Conservation (phyloP, 2,113 vertebrate genomes). For the Vidua macroura region DNA sequence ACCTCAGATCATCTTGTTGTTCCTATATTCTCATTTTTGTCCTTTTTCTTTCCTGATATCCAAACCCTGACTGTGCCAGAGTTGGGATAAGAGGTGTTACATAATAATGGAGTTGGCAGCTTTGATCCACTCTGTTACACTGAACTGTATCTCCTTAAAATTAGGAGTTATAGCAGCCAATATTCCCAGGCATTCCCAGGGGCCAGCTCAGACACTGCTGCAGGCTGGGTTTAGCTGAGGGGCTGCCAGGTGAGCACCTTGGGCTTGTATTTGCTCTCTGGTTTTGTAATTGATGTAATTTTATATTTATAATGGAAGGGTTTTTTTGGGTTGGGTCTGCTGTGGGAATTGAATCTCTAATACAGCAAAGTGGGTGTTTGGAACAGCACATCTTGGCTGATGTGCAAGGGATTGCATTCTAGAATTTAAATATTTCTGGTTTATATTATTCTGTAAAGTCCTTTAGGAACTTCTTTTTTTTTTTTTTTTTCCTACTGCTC, state of each 20-base stretch:
- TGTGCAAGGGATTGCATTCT: background rate
- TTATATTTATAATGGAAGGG: background rate
- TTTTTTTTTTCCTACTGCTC: background rate
- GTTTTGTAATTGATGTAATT: background rate
- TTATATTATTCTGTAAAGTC: background rate
- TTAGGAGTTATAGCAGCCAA: background rate
- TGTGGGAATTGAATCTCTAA: background rate
- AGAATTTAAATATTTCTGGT: background rate
- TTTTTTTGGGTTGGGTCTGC: background rate
- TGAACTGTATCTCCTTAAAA: background rate
- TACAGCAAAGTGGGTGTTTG: background rate
- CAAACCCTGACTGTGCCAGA: background rate
- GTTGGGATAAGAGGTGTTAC: background rate
- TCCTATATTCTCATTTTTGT: background rate
- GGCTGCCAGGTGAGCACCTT: background rate
- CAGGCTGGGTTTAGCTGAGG: background rate
- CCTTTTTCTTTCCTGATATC: background rate
- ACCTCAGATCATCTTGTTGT: background rate
- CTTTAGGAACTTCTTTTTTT: background rate
- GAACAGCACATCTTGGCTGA: background rate
- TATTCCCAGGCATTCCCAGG: background rate
- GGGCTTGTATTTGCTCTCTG: background rate
- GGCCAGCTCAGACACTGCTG: background rate
- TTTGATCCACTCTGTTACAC: background rate
- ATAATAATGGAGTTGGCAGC: background rate